Conservation (phyloP, 53 echinoderm and acorn worm species). For the Mesocentrotus franciscanus region DNA sequence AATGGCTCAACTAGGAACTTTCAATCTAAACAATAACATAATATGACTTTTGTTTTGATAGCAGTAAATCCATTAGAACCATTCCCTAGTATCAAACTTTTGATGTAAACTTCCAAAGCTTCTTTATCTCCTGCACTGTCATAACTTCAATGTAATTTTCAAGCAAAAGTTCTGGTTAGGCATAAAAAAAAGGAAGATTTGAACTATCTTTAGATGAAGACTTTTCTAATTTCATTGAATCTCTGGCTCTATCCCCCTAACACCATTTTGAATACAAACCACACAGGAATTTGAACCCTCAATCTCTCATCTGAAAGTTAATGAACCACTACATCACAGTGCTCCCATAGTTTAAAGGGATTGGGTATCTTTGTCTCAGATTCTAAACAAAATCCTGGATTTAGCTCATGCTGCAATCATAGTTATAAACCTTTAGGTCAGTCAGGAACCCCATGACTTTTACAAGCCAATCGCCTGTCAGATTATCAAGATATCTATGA, state of each 20-base stretch:
- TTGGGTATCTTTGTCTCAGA: too few species aligned
- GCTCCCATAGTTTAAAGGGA: too few species aligned
- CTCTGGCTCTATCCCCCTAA: too few species aligned
- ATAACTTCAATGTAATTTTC: background rate
- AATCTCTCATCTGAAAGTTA: background rate
- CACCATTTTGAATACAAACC: background rate
- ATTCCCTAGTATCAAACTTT: background rate
- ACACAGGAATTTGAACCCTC: background rate
- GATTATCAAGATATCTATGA: too few species aligned
- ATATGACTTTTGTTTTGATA: background rate
- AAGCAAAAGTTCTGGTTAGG: background rate
- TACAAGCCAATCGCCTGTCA: too few species aligned
- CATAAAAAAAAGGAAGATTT: background rate
- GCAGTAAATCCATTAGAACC: conserved; percentile 1
- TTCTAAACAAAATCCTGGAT: too few species aligned
- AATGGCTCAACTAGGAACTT: background rate
- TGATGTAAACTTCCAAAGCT: background rate
- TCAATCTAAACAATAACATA: background rate
- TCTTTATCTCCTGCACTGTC: background rate
- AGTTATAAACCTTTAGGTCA: too few species aligned
- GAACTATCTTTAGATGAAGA: background rate
- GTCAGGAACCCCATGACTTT: too few species aligned
- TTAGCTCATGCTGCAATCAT: too few species aligned
- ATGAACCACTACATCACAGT: background rate
- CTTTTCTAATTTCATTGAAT: too few species aligned